These are phyloP conservation scores for Athene noctua DNA, from an alignment of 2,113 vertebrate species.

Conservation along the genomic window DNA sequence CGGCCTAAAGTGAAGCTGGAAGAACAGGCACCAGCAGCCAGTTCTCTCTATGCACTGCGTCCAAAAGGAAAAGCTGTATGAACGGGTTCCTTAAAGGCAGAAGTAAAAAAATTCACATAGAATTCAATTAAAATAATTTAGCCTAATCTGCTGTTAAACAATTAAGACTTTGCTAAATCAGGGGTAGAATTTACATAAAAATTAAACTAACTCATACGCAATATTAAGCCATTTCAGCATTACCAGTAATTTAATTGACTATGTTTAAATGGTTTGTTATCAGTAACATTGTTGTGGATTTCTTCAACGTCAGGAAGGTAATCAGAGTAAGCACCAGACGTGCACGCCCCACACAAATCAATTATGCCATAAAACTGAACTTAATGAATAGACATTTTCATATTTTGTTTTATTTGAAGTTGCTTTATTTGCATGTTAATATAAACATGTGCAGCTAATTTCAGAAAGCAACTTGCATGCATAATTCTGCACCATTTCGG, in stretches of 20 bases:
- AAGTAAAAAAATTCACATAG: conserved; percentile 23
- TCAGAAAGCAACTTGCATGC: neutral
- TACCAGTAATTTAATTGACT: conserved; percentile 64
- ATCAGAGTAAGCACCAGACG: conserved; percentile 31
- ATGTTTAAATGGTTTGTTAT: conserved; percentile 56
- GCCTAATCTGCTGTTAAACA: conserved; percentile 59
- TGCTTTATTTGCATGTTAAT: conserved; percentile 49
- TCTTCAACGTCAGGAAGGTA: conserved; percentile 19
- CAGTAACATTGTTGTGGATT: conserved; percentile 47
- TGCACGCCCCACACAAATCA: conserved; percentile 1
- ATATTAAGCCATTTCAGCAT: conserved; percentile 46
- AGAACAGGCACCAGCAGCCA: neutral
- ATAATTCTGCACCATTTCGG: rapidly evolving
- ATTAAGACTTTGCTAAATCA: conserved; percentile 51
- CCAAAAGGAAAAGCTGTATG: neutral
- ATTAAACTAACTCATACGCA: conserved; percentile 58
- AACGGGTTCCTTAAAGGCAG: neutral
- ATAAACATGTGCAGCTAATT: neutral
- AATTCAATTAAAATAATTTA: conserved; percentile 64
- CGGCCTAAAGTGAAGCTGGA: neutral
- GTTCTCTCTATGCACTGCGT: neutral
- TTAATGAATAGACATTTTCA: conserved; percentile 11
- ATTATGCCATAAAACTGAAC: conserved; percentile 19
- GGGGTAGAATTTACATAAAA: conserved; percentile 68
- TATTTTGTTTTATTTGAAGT: neutral